A percentile compares a stretch with the other conserved stretches of the same genome.
These are phyloP conservation scores for Odontamblyopus rebecca DNA, from an alignment of 2,797 vertebrate species.

Conservation along the genomic window DNA sequence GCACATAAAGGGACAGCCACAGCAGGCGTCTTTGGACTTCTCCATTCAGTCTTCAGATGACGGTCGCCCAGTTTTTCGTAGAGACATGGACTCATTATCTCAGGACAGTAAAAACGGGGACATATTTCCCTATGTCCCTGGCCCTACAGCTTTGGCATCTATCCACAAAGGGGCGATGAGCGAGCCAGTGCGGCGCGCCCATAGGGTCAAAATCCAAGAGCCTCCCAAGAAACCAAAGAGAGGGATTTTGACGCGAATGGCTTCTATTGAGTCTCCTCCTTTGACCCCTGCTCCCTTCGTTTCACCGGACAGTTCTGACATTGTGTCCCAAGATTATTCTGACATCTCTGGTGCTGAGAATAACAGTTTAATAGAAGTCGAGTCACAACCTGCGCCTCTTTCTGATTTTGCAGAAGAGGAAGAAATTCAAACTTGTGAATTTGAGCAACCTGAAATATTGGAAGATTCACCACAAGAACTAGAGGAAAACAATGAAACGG, in stretches of 20 bases:
- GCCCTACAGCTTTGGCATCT: conserved; percentile 64
- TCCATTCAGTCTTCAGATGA: conserved; percentile 76
- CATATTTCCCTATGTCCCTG: conserved; percentile 41
- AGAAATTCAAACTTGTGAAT: conserved; percentile 24
- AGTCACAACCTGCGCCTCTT: conserved; percentile 41
- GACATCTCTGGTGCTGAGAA: conserved; percentile 72
- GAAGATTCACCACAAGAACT: conserved; percentile 33
- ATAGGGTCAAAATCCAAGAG: conserved; percentile 81
- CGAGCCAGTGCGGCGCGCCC: conserved; percentile 82
- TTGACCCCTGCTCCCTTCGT: conserved; percentile 79
- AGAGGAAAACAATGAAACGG: conserved; percentile 20
- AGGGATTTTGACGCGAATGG: conserved; percentile 77
- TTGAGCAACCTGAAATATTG: conserved; percentile 27
- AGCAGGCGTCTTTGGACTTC: conserved; percentile 87
- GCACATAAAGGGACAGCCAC: conserved; percentile 70
- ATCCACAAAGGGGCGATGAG: conserved; percentile 79
- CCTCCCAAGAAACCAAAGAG: conserved; percentile 67
- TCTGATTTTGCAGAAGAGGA: conserved; percentile 37
- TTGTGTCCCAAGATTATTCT: conserved; percentile 61
- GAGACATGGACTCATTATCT: conserved; percentile 77
- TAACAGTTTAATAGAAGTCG: conserved; percentile 45
- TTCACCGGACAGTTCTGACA: conserved; percentile 79
- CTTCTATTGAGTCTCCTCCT: conserved; percentile 82
- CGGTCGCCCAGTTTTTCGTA: conserved; percentile 81
- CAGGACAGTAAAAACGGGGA: conserved; percentile 81